Evolutionary conservation across 2,113 vertebrate genomes (phyloP), one percentile per base, ranked within the genome.

Genomic region (Zeus faber): DNA sequence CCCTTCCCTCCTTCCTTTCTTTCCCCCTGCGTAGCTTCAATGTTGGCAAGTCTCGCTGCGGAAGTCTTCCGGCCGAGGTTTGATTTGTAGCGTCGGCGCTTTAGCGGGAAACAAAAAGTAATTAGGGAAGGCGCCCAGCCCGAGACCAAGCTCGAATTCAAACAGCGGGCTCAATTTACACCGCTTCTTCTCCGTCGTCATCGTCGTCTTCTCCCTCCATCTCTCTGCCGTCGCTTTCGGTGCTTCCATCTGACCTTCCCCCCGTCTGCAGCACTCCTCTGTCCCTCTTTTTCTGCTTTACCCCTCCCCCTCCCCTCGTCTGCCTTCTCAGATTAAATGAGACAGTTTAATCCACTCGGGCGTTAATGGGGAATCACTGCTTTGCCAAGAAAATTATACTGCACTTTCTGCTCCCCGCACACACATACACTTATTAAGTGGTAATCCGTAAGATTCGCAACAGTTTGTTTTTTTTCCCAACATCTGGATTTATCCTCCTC

Each of bases 1-100:
- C 29, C 29, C 29, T 31, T 31, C 2, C 29, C 2, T 11, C 2
- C 29, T 23, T 50, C 62, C 18, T 56, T 37, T 17, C 13, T 22
- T 5, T 16, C 7, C 17, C 39, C 39, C 17, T 24, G 31, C 13
- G 45, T 35, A 33, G 39, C 24, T 48, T 48, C 23, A 24, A 22
- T 54, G 20, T 44, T 11, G 26, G 27, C 10, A 44, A 31, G n/a
- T 54, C 26, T 3, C 21, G 26, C 4, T 20, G 20, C 4, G 11
- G 17, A 40, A 44, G n/a, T 46, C 43, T 51, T 41, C 40, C 22
- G 16, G n/a, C 33, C 21, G 35, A 59, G 31, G 35, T 53, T 58
- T 64, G 54, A 59, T 48, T 54, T 58, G 45, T 54, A 43, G 17
- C 27, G 6, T 31, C 49, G 17, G 49, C 59, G 6, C 44, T 23